These are phyloP conservation scores for Erebia ligea DNA, from an alignment of 2,888 invertebrate species.

Conservation along the genomic window DNA sequence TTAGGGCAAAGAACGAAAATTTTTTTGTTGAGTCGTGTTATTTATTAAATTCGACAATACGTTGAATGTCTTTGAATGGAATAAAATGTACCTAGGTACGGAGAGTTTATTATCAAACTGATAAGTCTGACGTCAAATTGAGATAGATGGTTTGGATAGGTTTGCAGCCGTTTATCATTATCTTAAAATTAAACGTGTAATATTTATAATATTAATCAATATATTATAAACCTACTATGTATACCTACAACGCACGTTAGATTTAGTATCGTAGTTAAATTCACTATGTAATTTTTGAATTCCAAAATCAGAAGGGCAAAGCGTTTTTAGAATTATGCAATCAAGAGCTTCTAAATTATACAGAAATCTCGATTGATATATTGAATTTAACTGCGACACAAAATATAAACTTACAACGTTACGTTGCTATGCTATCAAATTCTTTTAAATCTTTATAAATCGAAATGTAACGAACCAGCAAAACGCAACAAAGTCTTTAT, in stretches of 20 bases:
- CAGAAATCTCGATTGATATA: neutral
- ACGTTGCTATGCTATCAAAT: neutral
- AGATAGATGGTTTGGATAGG: neutral
- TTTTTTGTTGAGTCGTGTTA: no score
- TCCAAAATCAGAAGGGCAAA: neutral
- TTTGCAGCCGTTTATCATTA: conserved; percentile 11
- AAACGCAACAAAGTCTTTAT: conserved; percentile 17
- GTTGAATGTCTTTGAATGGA: no score
- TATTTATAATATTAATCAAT: neutral
- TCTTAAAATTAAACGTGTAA: neutral
- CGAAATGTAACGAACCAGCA: no score
- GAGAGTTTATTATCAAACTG: no score
- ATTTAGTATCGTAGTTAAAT: conserved; percentile 5
- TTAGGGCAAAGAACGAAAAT: no score
- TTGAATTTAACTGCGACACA: neutral
- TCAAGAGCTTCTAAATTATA: no score
- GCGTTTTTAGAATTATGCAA: no score
- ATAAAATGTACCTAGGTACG: no score
- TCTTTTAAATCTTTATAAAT: neutral
- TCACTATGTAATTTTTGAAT: no score
- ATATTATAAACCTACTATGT: neutral
- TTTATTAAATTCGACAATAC: no score
- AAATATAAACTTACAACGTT: neutral
- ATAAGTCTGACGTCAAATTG: neutral
- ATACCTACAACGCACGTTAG: neutral